Percentiles rank a stretch among this genome's conserved stretches.
phyloP scores from a whole-genome alignment of 2,888 invertebrate species.

The Onchidella celtica region DNA sequence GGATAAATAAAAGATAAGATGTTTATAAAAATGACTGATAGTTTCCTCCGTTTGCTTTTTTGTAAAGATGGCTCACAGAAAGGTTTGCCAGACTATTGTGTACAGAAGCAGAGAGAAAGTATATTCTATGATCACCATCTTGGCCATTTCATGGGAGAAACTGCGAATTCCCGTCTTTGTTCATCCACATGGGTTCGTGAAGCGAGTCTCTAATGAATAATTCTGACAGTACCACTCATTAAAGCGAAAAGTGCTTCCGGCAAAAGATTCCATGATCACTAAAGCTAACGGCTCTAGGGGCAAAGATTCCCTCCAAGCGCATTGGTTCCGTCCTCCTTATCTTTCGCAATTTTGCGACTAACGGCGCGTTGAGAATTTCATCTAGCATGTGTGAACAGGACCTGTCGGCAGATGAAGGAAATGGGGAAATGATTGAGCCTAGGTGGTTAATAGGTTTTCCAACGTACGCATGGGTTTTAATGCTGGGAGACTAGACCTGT shows the following conservation, averaged over 20 bases:
- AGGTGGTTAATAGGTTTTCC: background rate
- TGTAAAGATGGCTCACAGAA: no score
- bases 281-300: no score
- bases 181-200: background rate
- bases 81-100: no score
- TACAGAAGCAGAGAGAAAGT: background rate
- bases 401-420: background rate
- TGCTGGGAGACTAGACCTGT: no score
- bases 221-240: background rate
- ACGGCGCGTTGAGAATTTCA: background rate
- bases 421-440: background rate
- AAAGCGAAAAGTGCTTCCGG: background rate
- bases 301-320: background rate
- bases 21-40: no score
- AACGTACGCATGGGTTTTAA: no score
- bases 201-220: background rate
- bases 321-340: background rate
- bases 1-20: no score
- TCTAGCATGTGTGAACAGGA: background rate
- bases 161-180: no score
- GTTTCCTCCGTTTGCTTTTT: no score
- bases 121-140: no score
- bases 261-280: no score
- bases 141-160: no score
- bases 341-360: background rate